Conservation (phyloP, 2,797 vertebrate species). For the Trematomus bernacchii region DNA sequence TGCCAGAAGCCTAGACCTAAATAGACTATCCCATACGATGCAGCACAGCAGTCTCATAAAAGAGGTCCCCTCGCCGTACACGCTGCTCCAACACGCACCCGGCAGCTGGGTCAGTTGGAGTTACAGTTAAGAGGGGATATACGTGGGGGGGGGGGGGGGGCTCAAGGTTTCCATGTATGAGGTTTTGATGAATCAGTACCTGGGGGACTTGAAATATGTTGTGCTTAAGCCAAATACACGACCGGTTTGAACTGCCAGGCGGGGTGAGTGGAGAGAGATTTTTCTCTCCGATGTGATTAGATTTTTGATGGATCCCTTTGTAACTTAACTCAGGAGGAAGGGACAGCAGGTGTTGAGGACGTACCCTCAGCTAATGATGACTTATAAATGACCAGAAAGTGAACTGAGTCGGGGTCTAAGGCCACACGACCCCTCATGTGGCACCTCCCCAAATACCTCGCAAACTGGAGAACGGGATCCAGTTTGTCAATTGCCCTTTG, state of each 20-base stretch:
- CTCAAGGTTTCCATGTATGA: constrained; percentile 61
- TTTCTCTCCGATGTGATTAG: constrained; percentile 39
- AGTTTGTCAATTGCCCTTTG: constrained; percentile 47
- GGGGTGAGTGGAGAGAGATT: neutral
- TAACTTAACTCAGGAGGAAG: constrained; percentile 57
- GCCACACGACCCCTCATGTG: constrained; percentile 60
- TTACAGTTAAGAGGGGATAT: constrained; percentile 68
- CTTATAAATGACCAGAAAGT: constrained; percentile 63
- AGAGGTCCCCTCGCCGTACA: constrained; percentile 58
- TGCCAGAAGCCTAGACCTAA: constrained; percentile 77
- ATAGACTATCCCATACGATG: constrained; percentile 78
- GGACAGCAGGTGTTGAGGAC: constrained; percentile 51
- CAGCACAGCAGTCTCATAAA: constrained; percentile 75
- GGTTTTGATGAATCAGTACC: constrained; percentile 76
- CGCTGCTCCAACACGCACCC: constrained; percentile 45
- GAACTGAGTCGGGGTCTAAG: constrained; percentile 52
- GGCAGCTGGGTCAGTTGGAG: constrained; percentile 79
- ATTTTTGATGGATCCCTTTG: constrained; percentile 58
- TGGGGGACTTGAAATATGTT: constrained; percentile 64
- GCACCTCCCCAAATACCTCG: constrained; percentile 55
- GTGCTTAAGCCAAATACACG: constrained; percentile 63
- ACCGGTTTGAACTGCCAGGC: constrained; percentile 46
- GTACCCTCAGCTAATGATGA: constrained; percentile 33
- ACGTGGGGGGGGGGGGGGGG: constrained; percentile 36
- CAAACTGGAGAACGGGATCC: constrained; percentile 54